Percentiles rank a stretch among this genome's conserved stretches.
Conservation (phyloP, 2,113 vertebrate species). For the Pseudopodoces humilis region DNA sequence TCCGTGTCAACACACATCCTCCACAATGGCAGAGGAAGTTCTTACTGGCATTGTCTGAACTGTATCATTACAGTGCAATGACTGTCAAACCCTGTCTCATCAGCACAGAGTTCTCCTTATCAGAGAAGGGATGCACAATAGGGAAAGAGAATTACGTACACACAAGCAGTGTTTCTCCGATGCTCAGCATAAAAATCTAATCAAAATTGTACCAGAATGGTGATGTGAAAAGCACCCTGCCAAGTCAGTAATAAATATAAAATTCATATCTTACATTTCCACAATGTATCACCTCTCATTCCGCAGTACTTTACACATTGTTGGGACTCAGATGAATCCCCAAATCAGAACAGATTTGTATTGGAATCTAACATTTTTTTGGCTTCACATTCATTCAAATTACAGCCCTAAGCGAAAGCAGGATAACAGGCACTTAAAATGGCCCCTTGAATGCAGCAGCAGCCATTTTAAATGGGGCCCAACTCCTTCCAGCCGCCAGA, state of each 20-base stretch:
- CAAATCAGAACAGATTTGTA: slow-evolving; percentile 64
- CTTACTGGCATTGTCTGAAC: slow-evolving; percentile 11
- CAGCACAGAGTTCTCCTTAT: slow-evolving; percentile 32
- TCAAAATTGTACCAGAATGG: slow-evolving; percentile 65
- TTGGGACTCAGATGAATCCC: slow-evolving; percentile 47
- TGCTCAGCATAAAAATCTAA: slow-evolving; percentile 70
- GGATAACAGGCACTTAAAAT: slow-evolving; percentile 54
- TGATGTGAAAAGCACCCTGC: slow-evolving; percentile 64
- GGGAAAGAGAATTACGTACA: slow-evolving; percentile 36
- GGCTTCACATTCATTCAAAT: slow-evolving; percentile 48
- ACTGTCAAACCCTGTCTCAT: slow-evolving; percentile 32
- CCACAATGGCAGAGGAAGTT: background rate
- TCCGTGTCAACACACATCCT: background rate
- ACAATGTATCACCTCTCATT: slow-evolving; percentile 58
- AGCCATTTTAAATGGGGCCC: slow-evolving; percentile 50
- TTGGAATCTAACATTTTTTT: slow-evolving; percentile 57
- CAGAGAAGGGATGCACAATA: slow-evolving; percentile 22
- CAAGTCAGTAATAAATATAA: slow-evolving; percentile 69
- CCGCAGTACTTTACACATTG: slow-evolving; percentile 20
- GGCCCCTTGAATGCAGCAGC: background rate
- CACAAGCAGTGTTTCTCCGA: slow-evolving; percentile 27
- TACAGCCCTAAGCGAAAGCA: background rate
- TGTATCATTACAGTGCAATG: background rate
- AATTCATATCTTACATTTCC: slow-evolving; percentile 55
- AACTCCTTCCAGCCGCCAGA: background rate